Base-by-base conservation (phyloP, 2,797 vertebrate species). In the Dicrostonyx torquatus region DNA sequence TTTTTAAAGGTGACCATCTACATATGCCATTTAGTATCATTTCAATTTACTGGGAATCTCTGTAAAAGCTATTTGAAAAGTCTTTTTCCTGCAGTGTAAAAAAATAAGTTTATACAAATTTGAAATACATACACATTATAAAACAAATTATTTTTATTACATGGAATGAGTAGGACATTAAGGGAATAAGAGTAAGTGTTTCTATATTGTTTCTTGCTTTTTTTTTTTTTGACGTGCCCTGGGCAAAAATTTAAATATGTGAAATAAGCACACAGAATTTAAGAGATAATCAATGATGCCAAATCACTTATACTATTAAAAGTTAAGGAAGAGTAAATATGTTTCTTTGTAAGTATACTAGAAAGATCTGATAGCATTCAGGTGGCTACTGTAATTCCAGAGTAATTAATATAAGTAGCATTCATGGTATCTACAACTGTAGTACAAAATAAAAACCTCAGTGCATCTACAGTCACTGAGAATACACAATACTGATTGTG, bases 251-350 rank as follows among this genome's bases (percentile, higher is more conserved):
- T 94, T 73, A 89, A 94, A 94, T 82, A 5, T 53, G 4, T 70
- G 72, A 89, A 72, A 55, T 53, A 80, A 94, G 93, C 76, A 70
- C 4, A 76, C 40, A 90, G 4, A 14, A 66, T 45, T 90, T 87
- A 82, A 73, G 68, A 82, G n/a, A 22, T 60, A 90, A 93, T 29
- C 11, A 93, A 43, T 55, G 80, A 82, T 37, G 6, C 6, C 40
- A 72, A 96, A 97, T 76, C 43, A 83, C 5, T 50, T 85, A 82
- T 5, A 87, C 29, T 34, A 87, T 72, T 68, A 85, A 91, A 88
- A 93, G 12, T 43, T 43, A 55, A 95, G 22, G 12, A 43, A 77
- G 17, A 88, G 79, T 77, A 95, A 91, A 75, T 12, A 1, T 66
- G 12, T 64, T 87, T 53, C 55, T 84, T 92, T 85, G 11, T 31